These are phyloP conservation scores for Sebastes paucispinis DNA, from an alignment of 2,797 vertebrate genomes.

Conservation along the genomic window DNA sequence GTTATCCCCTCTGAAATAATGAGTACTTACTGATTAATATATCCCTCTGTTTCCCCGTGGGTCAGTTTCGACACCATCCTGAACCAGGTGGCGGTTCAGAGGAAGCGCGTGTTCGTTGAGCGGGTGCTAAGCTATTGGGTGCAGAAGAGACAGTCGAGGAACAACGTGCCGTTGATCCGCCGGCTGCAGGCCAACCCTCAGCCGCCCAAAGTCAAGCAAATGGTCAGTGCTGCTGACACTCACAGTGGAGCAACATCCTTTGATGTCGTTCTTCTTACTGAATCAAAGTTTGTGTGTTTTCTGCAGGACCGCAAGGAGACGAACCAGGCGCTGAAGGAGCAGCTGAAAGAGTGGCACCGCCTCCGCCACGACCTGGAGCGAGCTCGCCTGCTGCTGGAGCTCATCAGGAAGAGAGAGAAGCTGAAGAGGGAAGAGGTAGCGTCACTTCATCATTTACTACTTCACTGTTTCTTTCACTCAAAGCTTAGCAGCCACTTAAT, in stretches of 20 bases:
- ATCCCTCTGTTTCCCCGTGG: background rate
- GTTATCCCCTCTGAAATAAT: background rate
- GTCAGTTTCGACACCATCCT: slow-evolving; percentile 94
- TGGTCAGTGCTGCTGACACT: slow-evolving; percentile 74
- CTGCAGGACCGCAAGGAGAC: slow-evolving; percentile 87
- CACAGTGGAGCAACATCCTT: accelerated
- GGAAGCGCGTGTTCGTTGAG: slow-evolving; percentile 94
- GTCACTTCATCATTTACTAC: background rate
- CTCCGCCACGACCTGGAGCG: slow-evolving; percentile 96
- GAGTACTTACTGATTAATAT: background rate
- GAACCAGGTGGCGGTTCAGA: slow-evolving; percentile 96
- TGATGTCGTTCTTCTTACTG: too few species aligned
- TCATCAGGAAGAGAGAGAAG: slow-evolving; percentile 97
- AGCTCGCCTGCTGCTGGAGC: slow-evolving; percentile 93
- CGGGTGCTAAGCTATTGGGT: slow-evolving; percentile 96
- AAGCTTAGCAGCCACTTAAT: too few species aligned
- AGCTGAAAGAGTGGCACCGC: slow-evolving; percentile 97
- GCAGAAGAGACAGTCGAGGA: slow-evolving; percentile 95
- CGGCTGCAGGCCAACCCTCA: slow-evolving; percentile 93
- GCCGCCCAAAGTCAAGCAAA: slow-evolving; percentile 84
- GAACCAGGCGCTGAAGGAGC: slow-evolving; percentile 90
- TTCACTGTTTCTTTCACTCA: background rate
- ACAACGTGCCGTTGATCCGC: slow-evolving; percentile 94
- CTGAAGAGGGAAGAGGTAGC: slow-evolving; percentile 95
- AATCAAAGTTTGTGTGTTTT: background rate